A percentile compares a stretch with the other conserved stretches of the same genome.
These are phyloP conservation scores for Myiotriccus ornatus DNA, from an alignment of 2,797 vertebrate genomes.

Conservation along the genomic window DNA sequence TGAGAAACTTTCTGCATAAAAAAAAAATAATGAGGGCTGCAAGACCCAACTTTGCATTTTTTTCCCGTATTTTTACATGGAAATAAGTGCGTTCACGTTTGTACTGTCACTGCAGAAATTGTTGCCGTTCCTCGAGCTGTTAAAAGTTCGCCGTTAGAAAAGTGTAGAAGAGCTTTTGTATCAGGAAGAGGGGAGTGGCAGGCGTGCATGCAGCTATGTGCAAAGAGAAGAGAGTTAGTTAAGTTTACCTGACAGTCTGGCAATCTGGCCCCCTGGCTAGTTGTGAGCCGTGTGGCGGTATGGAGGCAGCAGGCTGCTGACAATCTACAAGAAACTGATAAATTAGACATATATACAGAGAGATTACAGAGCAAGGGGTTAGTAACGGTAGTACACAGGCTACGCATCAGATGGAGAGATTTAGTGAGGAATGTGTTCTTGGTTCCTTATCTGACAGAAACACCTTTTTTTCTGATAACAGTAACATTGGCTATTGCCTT, in stretches of 20 bases:
- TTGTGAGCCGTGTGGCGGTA: slow-evolving; percentile 95
- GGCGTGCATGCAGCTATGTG: slow-evolving; percentile 58
- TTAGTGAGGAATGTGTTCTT: slow-evolving; percentile 76
- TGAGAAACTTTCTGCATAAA: not conserved
- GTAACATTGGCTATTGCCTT: not conserved
- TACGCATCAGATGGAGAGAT: slow-evolving; percentile 69
- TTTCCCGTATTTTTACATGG: not conserved
- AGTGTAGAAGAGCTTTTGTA: not conserved
- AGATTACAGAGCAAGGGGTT: slow-evolving; percentile 86
- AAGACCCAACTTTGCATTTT: not conserved
- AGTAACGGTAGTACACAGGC: slow-evolving; percentile 70
- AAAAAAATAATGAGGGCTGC: not conserved
- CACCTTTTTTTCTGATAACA: not conserved
- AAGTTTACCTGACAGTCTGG: slow-evolving; percentile 88
- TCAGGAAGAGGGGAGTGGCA: not conserved
- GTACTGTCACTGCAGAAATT: slow-evolving; percentile 3
- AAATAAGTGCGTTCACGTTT: not conserved
- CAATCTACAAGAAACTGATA: slow-evolving; percentile 99
- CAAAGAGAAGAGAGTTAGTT: slow-evolving; percentile 51
- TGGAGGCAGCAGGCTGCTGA: slow-evolving; percentile 99
- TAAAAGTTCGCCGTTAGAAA: not conserved
- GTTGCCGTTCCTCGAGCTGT: not conserved
- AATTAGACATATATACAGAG: slow-evolving; percentile 99
- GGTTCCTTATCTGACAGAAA: slow-evolving; percentile 46
- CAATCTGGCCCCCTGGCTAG: slow-evolving; percentile 88